Percentiles rank a stretch among this genome's conserved stretches.
These are phyloP conservation scores for Listronotus bonariensis DNA, from an alignment of 1,140 invertebrate species.

Conservation along the genomic window DNA sequence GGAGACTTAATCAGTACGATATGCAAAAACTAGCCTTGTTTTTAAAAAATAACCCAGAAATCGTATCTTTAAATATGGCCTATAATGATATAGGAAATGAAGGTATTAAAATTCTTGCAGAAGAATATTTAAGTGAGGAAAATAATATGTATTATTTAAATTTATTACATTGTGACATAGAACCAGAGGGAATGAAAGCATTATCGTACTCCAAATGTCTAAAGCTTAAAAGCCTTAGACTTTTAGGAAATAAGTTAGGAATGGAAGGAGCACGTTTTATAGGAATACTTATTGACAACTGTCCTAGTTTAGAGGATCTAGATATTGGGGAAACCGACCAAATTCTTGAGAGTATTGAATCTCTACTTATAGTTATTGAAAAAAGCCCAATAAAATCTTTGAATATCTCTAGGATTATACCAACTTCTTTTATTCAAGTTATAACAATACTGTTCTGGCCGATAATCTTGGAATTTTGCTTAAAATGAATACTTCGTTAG, in stretches of 20 bases:
- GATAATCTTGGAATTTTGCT: constrained; percentile 50
- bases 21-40: constrained; percentile 58
- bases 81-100: constrained; percentile 61
- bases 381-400: constrained; percentile 59
- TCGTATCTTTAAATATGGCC: constrained; percentile 59
- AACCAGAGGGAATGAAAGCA: constrained; percentile 48
- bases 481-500: constrained; percentile 56
- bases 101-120: constrained; percentile 58
- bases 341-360: constrained; percentile 59
- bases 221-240: constrained; percentile 44
- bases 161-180: constrained; percentile 61
- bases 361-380: constrained; percentile 36
- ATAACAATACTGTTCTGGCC: constrained; percentile 50
- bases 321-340: constrained; percentile 63
- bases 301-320: constrained; percentile 56
- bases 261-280: constrained; percentile 57
- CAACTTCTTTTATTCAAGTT: constrained; percentile 47
- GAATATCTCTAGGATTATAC: constrained; percentile 62
- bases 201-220: constrained; percentile 42
- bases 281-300: constrained; percentile 57
- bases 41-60: constrained; percentile 54
- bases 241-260: constrained; percentile 40
- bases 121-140: constrained; percentile 39
- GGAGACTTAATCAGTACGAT: constrained; percentile 57
- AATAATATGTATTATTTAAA: constrained; percentile 59